Conservation (phyloP, 2,113 vertebrate genomes). For the Symphodus melops region DNA sequence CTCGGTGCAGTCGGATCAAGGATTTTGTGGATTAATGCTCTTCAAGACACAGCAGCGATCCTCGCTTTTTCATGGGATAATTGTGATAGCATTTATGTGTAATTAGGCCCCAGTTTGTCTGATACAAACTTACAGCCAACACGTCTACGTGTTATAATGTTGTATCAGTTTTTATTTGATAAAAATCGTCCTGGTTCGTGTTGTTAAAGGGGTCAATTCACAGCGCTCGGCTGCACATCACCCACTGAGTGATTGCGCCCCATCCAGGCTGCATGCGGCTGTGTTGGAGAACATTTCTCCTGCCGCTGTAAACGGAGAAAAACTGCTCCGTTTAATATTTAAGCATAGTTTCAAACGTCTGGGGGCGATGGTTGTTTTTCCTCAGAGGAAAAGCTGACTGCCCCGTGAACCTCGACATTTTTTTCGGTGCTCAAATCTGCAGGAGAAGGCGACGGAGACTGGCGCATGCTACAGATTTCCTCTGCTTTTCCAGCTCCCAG, state of each 20-base stretch:
- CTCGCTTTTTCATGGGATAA: slow-evolving; percentile 79
- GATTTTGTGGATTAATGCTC: slow-evolving; percentile 79
- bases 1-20: slow-evolving; percentile 74
- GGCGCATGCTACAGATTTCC: slow-evolving; percentile 91
- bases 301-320: not conserved
- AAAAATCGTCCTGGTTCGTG: slow-evolving; percentile 27
- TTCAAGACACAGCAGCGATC: slow-evolving; percentile 71
- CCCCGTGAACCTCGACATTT: slow-evolving; percentile 45
- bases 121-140: not conserved
- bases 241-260: slow-evolving; percentile 36
- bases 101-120: slow-evolving; percentile 51
- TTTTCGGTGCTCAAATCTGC: slow-evolving; percentile 55
- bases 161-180: slow-evolving; percentile 35
- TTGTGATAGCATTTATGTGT: slow-evolving; percentile 42
- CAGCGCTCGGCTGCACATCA: slow-evolving; percentile 49
- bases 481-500: slow-evolving; percentile 84
- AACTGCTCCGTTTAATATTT: slow-evolving; percentile 20
- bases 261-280: slow-evolving; percentile 29
- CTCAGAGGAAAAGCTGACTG: slow-evolving; percentile 59
- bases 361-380: slow-evolving; percentile 54
- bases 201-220: slow-evolving; percentile 36
- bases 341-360: slow-evolving; percentile 4
- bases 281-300: not conserved
- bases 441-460: slow-evolving; percentile 81
- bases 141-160: slow-evolving; percentile 4